Evolutionary conservation across 2,888 invertebrate genomes (phyloP), one percentile per base, ranked within the genome.

Genomic region (Ophioninae sp.): DNA sequence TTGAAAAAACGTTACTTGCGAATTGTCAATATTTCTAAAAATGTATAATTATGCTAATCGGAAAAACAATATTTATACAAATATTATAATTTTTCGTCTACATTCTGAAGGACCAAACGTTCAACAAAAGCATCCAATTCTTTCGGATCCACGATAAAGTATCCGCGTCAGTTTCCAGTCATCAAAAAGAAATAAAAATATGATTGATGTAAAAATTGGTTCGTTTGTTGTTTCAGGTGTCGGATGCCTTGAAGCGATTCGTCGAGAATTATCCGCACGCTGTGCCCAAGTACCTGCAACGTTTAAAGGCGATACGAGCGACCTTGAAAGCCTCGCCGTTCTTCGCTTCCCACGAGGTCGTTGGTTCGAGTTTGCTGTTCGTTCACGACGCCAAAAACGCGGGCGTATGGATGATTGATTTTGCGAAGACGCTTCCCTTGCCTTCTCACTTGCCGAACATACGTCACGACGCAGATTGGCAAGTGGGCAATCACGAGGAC

Each of bases 351-450:
- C 99, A 99, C 93, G 99, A 99, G 94, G 94, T 99, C 70, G 98
- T 98, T 88, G 98, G 98, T 85, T 98, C 98, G 93, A 98, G 98
- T 37, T 94, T 99, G 81, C 95, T 99, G 80, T 98, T 99, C 92
- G 98, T 99, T 76, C 99, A 98, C 94, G 99, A 99, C 93, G 95
- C 96, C 79, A 95, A 95, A 87, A 96, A 96, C 91, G 97, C 98
- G 41, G 97, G 97, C 85, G 96, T 98, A 17, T 99, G 99, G 99
- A 95, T 99, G 94, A 99, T 99, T 87, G 99, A 99, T 93, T 99
- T 99, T 92, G 99, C 99, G 69, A 99, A 99, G 94, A 98, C 98
- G 0, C 95, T 98, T 67, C 95, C 96, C 17, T 94, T 99, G 57
- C 97, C 98, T 0, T 95, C 95, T 0, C 95, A 96, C 84, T 93